phyloP scores from a whole-genome alignment of 2,888 invertebrate genomes.

The Agrotis ipsilon region DNA sequence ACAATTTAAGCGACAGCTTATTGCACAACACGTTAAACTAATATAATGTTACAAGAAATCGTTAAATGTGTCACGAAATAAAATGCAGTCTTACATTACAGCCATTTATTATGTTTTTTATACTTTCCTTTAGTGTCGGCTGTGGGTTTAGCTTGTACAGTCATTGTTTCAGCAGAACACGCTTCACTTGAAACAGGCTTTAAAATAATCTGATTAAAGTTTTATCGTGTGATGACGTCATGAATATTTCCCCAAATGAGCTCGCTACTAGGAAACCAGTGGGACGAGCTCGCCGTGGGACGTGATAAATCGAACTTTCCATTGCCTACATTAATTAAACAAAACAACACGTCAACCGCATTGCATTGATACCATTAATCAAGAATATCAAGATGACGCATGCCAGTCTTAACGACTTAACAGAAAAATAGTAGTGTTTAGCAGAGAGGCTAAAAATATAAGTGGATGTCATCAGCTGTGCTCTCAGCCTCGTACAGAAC shows the following conservation, averaged over 20 bases:
- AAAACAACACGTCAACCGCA: neutral
- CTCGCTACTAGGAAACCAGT: constrained; percentile 39
- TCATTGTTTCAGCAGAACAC: constrained; percentile 19
- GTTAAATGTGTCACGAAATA: constrained; percentile 20
- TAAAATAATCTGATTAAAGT: constrained; percentile 45
- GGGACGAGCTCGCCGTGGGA: neutral
- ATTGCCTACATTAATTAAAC: neutral
- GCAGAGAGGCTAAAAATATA: constrained; percentile 8
- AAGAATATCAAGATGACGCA: constrained; percentile 13
- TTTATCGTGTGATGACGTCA: constrained; percentile 41
- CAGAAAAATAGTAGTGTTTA: neutral
- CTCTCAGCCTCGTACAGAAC: neutral
- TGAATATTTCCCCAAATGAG: constrained; percentile 26
- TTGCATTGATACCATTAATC: constrained; percentile 2
- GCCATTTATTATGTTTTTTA: neutral
- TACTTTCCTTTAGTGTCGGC: neutral
- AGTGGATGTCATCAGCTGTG: neutral
- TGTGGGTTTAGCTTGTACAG: neutral
- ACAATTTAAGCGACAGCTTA: constrained; percentile 21
- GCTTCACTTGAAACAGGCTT: constrained; percentile 20
- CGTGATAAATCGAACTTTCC: constrained; percentile 22
- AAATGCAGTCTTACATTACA: constrained; percentile 9
- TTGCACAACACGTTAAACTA: constrained; percentile 12
- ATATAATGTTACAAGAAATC: constrained; percentile 20
- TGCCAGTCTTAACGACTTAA: neutral